Conservation (phyloP, 1,140 invertebrate genomes). For the Scaptomyza hsui region DNA sequence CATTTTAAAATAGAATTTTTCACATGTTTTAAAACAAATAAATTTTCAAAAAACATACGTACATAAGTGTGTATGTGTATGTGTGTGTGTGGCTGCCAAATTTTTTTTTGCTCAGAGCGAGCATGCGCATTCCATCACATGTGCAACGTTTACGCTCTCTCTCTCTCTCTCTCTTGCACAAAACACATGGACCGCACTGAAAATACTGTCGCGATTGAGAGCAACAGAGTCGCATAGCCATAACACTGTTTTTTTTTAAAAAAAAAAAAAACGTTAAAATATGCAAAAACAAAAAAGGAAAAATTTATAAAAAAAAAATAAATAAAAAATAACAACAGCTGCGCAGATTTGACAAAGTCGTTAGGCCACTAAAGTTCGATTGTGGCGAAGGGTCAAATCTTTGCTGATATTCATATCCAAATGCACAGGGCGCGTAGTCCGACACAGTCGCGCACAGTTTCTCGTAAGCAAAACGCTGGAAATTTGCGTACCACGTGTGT, state of each 20-base stretch:
- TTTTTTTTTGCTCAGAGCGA: constrained; percentile 59
- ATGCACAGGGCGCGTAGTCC: constrained; percentile 32
- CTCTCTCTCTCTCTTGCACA: constrained; percentile 14
- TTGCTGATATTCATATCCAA: constrained; percentile 33
- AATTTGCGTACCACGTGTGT: constrained; percentile 76
- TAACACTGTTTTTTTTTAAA: constrained; percentile 57
- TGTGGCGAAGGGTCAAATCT: constrained; percentile 13
- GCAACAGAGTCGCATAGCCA: constrained; percentile 23
- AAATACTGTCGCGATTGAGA: constrained; percentile 65
- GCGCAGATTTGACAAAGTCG: constrained; percentile 67
- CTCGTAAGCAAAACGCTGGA: constrained; percentile 56
- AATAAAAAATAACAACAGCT: constrained; percentile 55
- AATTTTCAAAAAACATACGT: constrained; percentile 51
- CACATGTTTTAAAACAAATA: constrained; percentile 63
- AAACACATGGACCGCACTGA: constrained; percentile 62
- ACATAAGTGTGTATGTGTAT: constrained; percentile 32
- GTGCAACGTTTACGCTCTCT: constrained; percentile 28
- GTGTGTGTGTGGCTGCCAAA: constrained; percentile 56
- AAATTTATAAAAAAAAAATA: constrained; percentile 4
- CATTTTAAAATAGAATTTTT: constrained; percentile 62
- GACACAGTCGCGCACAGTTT: constrained; percentile 46
- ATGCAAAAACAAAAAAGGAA: constrained; percentile 18
- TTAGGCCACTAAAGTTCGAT: constrained; percentile 32
- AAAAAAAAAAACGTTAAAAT: constrained; percentile 47
- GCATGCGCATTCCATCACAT: constrained; percentile 71